Percentiles rank a stretch among this genome's conserved stretches.
Evolutionary conservation across 1,140 invertebrate species (phyloP).

Genomic region (Physella acuta): DNA sequence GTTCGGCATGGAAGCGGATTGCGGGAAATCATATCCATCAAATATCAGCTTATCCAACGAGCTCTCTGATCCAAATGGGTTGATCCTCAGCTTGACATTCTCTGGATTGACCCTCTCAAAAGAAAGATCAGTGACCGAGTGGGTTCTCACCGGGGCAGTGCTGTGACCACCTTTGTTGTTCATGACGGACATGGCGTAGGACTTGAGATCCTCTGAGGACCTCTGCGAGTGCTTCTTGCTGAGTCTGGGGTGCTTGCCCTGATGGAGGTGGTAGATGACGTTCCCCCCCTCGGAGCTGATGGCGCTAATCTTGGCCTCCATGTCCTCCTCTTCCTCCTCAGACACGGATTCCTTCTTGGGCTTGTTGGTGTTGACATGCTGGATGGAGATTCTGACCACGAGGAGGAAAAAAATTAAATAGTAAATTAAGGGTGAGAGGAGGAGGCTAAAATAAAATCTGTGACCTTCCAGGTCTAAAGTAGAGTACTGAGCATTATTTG

Average conservation of each 20-base stretch:
- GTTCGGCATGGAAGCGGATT: constrained; percentile 31
- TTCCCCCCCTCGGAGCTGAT: constrained; percentile 85
- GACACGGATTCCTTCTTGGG: constrained; percentile 64
- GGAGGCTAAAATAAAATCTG: too few relatives aligned
- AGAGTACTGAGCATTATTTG: too few relatives aligned
- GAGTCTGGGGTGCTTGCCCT: constrained; percentile 33
- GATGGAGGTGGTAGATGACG: constrained; percentile 79
- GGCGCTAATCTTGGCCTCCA: constrained; percentile 75
- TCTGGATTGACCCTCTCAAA: constrained; percentile 53
- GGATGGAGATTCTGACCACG: constrained; percentile 70
- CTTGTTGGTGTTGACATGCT: constrained; percentile 78
- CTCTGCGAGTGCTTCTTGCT: constrained; percentile 36
- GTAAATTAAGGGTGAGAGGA: constrained; percentile 1
- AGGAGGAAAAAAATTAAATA: not conserved
- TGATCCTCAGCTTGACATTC: constrained; percentile 53
- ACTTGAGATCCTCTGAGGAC: constrained; percentile 47
- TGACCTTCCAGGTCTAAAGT: too few relatives aligned
- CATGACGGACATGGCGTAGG: constrained; percentile 49
- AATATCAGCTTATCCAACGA: constrained; percentile 52
- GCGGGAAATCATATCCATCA: constrained; percentile 46
- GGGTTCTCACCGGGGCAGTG: constrained; percentile 36
- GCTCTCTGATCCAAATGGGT: constrained; percentile 57
- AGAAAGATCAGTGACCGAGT: constrained; percentile 48
- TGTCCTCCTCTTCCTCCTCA: constrained; percentile 43
- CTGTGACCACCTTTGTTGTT: constrained; percentile 41